Evolutionary conservation across 2,113 vertebrate species (phyloP).

Genomic region (Amphiprion ocellaris): DNA sequence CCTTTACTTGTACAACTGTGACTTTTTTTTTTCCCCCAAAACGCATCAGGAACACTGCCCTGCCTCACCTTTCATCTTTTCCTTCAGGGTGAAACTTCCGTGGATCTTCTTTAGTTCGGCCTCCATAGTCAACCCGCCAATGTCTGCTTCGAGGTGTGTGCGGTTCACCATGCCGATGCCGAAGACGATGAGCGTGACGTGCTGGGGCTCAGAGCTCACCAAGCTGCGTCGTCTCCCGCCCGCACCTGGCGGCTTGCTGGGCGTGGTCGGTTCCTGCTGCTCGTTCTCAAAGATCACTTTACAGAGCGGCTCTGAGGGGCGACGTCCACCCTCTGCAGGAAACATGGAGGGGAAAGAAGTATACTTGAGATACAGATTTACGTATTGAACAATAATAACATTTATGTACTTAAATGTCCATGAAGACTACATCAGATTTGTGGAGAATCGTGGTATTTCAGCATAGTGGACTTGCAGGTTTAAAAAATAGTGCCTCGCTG

Average conservation of each 20-base stretch:
- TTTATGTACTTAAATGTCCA: too few relatives aligned
- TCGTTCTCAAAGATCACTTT: constrained; percentile 95
- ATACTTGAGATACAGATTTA: too few relatives aligned
- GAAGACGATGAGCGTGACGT: constrained; percentile 96
- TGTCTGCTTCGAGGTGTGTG: constrained; percentile 97
- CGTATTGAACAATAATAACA: too few relatives aligned
- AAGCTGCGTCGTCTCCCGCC: constrained; percentile 89
- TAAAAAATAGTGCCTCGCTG: neutral
- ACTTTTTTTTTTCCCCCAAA: too few relatives aligned
- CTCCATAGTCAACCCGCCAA: constrained; percentile 97
- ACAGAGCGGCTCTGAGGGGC: constrained; percentile 90
- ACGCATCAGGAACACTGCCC: too few relatives aligned
- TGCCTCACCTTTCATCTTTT: constrained; percentile 96
- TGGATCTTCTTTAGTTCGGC: constrained; percentile 98
- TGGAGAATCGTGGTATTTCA: neutral
- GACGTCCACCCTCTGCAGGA: constrained; percentile 81
- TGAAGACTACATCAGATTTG: too few relatives aligned
- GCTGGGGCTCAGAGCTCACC: constrained; percentile 91
- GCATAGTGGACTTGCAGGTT: too few relatives aligned
- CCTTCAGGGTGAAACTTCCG: constrained; percentile 97
- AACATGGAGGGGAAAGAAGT: neutral
- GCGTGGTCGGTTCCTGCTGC: constrained; percentile 87
- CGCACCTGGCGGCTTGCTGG: constrained; percentile 80
- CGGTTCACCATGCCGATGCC: constrained; percentile 98
- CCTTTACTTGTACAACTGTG: too few relatives aligned